These are phyloP conservation scores for Therioaphis trifolii DNA, from an alignment of 2,888 invertebrate genomes.

Conservation along the genomic window DNA sequence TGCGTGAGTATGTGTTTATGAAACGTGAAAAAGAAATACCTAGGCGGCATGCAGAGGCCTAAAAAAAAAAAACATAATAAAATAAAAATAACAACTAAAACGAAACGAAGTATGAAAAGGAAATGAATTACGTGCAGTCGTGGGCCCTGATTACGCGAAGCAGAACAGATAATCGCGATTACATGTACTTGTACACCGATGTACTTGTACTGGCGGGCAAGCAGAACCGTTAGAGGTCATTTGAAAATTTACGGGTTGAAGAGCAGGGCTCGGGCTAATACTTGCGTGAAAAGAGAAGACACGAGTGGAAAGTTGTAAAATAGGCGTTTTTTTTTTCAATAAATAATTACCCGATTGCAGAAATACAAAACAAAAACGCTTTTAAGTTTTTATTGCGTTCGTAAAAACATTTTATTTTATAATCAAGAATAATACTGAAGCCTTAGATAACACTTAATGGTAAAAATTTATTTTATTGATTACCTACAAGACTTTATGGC, in stretches of 20 bases:
- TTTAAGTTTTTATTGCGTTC: neutral
- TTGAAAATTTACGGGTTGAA: conserved; percentile 30
- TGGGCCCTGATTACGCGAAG: conserved; percentile 48
- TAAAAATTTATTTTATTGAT: neutral
- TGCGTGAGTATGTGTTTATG: conserved; percentile 18
- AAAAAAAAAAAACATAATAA: no score
- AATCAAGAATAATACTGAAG: neutral
- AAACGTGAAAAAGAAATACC: neutral
- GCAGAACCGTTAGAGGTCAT: conserved; percentile 45
- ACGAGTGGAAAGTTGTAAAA: conserved; percentile 2
- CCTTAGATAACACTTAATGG: no score
- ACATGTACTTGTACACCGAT: neutral
- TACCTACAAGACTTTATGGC: neutral
- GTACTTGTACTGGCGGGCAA: conserved; percentile 3
- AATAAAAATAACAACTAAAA: conserved; percentile 48
- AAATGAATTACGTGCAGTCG: conserved; percentile 49
- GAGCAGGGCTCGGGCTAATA: conserved; percentile 11
- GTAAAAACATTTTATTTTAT: no score
- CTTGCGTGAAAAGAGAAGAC: conserved; percentile 6
- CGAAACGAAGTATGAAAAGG: conserved; percentile 54
- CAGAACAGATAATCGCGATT: conserved; percentile 54
- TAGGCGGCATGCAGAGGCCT: neutral
- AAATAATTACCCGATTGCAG: neutral
- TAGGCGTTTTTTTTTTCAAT: neutral
- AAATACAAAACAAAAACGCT: neutral